Conservation (phyloP, 2,113 vertebrate genomes). For the Dicerorhinus sumatrensis region DNA sequence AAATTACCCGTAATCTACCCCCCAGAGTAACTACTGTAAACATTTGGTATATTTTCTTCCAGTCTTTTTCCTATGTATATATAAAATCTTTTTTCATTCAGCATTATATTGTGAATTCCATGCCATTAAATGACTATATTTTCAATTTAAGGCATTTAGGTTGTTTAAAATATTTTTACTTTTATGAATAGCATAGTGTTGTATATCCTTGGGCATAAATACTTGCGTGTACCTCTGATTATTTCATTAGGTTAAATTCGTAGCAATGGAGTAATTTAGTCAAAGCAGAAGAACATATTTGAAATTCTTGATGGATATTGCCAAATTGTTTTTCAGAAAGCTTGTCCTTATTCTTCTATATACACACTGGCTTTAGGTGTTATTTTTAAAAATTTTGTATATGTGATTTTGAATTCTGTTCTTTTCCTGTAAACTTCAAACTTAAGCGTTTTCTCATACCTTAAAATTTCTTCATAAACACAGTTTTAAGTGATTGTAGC, state of each 20-base stretch:
- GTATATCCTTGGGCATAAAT: background rate
- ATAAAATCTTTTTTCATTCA: background rate
- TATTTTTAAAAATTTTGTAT: background rate
- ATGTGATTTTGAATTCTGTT: background rate
- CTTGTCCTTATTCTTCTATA: background rate
- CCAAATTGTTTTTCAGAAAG: background rate
- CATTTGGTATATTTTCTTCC: background rate
- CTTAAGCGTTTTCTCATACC: background rate
- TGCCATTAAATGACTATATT: background rate
- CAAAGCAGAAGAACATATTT: background rate
- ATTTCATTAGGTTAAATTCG: background rate
- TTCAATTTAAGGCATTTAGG: background rate
- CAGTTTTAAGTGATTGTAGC: background rate
- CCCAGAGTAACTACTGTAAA: background rate
- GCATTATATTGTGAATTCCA: background rate
- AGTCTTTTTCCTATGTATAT: background rate
- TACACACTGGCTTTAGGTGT: background rate
- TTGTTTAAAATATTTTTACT: background rate
- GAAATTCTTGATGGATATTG: background rate
- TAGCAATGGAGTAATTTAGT: background rate
- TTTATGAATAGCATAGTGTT: background rate
- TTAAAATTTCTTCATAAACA: background rate
- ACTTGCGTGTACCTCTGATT: background rate
- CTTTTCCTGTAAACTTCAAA: background rate
- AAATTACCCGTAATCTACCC: background rate